Percentiles rank a stretch among this genome's conserved stretches.
Conservation (phyloP, 1,140 invertebrate genomes). For the Rhopalosiphum maidis region DNA sequence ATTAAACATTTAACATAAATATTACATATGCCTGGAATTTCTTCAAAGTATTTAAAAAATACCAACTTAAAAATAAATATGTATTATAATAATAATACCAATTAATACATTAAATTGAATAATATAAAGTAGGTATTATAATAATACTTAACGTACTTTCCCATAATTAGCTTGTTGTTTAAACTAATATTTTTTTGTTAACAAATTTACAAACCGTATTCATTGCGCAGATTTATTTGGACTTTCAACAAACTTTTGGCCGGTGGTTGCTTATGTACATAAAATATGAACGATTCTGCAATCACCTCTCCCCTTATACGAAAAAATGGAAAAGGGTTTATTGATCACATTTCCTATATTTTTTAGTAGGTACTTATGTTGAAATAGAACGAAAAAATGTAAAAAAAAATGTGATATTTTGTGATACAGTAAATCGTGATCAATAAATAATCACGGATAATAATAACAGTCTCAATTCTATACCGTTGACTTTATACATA, state of each 20-base stretch:
- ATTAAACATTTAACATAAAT: no score
- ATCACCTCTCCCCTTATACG: background rate
- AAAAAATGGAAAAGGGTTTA: background rate
- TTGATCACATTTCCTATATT: background rate
- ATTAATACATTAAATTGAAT: background rate
- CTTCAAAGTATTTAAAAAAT: no score
- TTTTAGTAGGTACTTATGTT: background rate
- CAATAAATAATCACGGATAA: background rate
- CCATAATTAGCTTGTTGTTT: background rate
- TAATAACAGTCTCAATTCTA: background rate
- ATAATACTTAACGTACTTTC: background rate
- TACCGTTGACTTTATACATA: background rate
- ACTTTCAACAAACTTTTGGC: background rate
- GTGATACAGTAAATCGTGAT: background rate
- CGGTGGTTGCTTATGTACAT: background rate
- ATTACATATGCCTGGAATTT: no score
- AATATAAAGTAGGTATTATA: background rate
- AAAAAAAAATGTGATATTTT: slow-evolving; percentile 16
- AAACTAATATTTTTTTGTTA: background rate
- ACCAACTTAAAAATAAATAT: background rate
- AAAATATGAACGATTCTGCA: background rate
- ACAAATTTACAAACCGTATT: background rate
- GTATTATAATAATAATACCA: background rate
- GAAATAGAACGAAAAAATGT: background rate
- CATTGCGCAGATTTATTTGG: background rate